Evolutionary conservation across 2,797 vertebrate genomes (phyloP).

Genomic region (Xiphophorus birchmanni): DNA sequence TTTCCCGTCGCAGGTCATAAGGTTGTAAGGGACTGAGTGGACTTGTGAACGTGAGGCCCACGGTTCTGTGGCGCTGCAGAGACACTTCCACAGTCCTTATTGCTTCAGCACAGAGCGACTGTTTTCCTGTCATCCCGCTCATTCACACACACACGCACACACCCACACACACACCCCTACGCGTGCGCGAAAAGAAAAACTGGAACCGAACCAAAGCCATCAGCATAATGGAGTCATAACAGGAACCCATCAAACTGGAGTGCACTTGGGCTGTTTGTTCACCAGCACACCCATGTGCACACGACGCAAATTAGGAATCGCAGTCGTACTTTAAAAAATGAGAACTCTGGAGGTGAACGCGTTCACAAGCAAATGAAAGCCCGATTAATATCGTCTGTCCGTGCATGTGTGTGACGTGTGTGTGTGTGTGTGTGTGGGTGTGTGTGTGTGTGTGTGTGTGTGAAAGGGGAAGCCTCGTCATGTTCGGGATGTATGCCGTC

Average conservation of each 20-base stretch:
- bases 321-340: conserved; percentile 19
- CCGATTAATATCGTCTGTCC: conserved; percentile 33
- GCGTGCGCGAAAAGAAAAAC: conserved; percentile 34
- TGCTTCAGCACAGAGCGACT: conserved; percentile 24
- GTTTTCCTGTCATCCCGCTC: conserved; percentile 27
- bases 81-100: conserved; percentile 23
- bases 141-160: conserved; percentile 21
- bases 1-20: not conserved
- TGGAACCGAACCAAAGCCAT: conserved; percentile 75
- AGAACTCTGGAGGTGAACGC: conserved; percentile 29
- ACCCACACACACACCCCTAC: conserved; percentile 19
- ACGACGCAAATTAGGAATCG: conserved; percentile 3
- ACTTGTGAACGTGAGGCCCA: not conserved
- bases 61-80: conserved; percentile 20
- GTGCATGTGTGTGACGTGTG: not conserved
- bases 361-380: conserved; percentile 35
- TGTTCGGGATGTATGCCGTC: conserved; percentile 51
- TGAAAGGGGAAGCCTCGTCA: conserved; percentile 15
- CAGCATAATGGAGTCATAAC: conserved; percentile 78
- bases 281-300: conserved; percentile 5
- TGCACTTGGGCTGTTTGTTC: conserved; percentile 66
- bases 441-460: conserved; percentile 5
- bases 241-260: conserved; percentile 69
- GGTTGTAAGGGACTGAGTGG: not conserved
- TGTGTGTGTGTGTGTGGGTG: not conserved